Conservation (phyloP, 1,140 invertebrate species). For the Pogonomyrmex barbatus region DNA sequence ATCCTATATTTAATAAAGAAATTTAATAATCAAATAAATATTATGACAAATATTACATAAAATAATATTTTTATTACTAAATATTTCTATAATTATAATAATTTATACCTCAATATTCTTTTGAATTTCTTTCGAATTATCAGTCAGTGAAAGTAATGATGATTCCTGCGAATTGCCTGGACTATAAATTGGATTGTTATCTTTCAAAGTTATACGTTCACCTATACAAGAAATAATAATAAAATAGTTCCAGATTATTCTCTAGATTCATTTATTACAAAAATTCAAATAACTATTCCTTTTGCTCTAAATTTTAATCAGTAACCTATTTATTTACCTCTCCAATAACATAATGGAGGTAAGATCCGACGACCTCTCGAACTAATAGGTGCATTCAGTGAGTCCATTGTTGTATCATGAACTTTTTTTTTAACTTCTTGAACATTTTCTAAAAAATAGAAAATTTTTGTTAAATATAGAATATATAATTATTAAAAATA, state of each 20-base stretch:
- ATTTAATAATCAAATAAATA: background rate
- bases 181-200: conserved; percentile 70
- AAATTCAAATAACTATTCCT: background rate
- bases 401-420: conserved; percentile 32
- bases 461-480: background rate
- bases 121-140: background rate
- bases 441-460: background rate
- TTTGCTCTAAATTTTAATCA: conserved; percentile 14
- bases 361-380: conserved; percentile 75
- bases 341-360: conserved; percentile 75
- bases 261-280: background rate
- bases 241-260: background rate
- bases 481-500: background rate
- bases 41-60: background rate
- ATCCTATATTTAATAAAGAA: background rate
- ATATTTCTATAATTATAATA: background rate
- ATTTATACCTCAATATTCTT: conserved; percentile 1
- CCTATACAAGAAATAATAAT: conserved; percentile 61
- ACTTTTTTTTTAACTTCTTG: background rate
- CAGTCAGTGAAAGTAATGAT: background rate
- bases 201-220: conserved; percentile 71
- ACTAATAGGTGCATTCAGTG: conserved; percentile 51
- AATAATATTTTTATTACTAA: background rate
- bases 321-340: conserved; percentile 58
- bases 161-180: conserved; percentile 54